These are phyloP conservation scores for Drosophila nigrodunni DNA, from an alignment of 1,140 invertebrate species.

Conservation along the genomic window DNA sequence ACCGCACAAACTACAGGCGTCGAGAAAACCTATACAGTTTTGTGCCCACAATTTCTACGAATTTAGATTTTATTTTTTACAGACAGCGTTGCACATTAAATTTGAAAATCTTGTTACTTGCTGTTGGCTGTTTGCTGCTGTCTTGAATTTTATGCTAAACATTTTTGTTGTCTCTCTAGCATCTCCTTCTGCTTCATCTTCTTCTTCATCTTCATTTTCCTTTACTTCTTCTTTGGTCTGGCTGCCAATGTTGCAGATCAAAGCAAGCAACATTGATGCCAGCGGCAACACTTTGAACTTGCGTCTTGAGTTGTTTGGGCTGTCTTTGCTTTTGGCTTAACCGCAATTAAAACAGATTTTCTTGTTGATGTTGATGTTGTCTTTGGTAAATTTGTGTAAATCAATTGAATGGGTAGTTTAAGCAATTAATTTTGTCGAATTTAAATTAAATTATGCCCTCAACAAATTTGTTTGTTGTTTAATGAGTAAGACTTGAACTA, in stretches of 20 bases:
- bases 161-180: constrained; percentile 23
- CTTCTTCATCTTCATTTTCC: constrained; percentile 53
- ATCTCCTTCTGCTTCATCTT: too few species aligned
- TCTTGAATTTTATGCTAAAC: constrained; percentile 69
- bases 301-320: constrained; percentile 20
- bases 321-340: constrained; percentile 58
- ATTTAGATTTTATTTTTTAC: constrained; percentile 25
- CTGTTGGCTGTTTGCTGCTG: constrained; percentile 15
- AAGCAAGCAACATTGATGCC: constrained; percentile 63
- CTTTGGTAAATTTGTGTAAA: constrained; percentile 79
- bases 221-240: constrained; percentile 52
- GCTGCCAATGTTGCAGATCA: constrained; percentile 59
- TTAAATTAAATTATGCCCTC: constrained; percentile 65
- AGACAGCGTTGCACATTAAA: constrained; percentile 51
- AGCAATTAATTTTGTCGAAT: constrained; percentile 75
- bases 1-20: constrained; percentile 23
- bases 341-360: constrained; percentile 81
- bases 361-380: constrained; percentile 77
- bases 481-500: background rate
- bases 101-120: constrained; percentile 47
- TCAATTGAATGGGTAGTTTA: constrained; percentile 75
- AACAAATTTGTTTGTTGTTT: constrained; percentile 26
- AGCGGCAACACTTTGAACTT: constrained; percentile 74
- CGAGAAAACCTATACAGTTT: background rate
- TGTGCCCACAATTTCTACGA: background rate